These are phyloP conservation scores for Drosophila heteroneura DNA, from an alignment of 2,888 invertebrate species.

Conservation along the genomic window DNA sequence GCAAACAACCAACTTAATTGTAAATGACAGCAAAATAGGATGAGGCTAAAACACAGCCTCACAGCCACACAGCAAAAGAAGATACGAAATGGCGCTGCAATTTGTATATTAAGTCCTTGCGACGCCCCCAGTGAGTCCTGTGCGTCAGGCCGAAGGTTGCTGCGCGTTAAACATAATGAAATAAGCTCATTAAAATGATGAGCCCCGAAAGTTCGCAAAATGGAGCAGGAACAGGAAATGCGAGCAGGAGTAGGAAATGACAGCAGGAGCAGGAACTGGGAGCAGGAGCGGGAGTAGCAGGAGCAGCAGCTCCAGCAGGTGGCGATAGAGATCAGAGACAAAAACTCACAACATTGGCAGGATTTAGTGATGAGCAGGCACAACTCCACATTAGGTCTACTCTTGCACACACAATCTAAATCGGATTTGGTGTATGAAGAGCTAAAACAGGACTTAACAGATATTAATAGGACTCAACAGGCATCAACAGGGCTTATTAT, in stretches of 20 bases:
- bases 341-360: neutral
- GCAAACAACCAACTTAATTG: constrained; percentile 56
- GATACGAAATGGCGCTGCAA: constrained; percentile 49
- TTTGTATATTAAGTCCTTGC: constrained; percentile 61
- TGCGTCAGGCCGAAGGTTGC: constrained; percentile 15
- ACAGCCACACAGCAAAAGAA: constrained; percentile 25
- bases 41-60: constrained; percentile 6
- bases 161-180: constrained; percentile 69
- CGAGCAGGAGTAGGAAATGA: neutral
- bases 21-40: constrained; percentile 53
- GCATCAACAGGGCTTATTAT: neutral
- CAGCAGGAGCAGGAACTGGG: constrained; percentile 5
- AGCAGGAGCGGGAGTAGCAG: neutral
- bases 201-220: constrained; percentile 40
- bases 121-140: constrained; percentile 4
- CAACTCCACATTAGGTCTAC: neutral
- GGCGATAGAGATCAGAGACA: constrained; percentile 6
- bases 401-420: neutral
- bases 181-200: constrained; percentile 79
- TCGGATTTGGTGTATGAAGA: neutral
- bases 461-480: neutral
- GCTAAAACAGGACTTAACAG: neutral
- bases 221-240: constrained; percentile 9
- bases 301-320: neutral
- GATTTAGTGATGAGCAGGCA: constrained; percentile 7